Base-by-base conservation (phyloP, 2,113 vertebrate species). In the Cyphomyrus plagiostoma region DNA sequence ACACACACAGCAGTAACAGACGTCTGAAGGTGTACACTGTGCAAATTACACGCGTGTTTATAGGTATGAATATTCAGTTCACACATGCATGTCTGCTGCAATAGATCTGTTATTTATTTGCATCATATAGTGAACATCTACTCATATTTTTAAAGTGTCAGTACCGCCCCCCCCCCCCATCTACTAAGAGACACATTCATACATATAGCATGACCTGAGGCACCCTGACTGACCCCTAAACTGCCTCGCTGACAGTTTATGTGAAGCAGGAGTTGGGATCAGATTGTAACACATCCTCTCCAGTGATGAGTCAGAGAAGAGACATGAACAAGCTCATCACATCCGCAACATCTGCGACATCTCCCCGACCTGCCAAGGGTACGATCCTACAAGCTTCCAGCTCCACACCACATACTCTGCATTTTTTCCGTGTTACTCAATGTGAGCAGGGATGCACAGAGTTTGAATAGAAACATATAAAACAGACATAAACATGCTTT, bases 291-390 rank as follows among this genome's bases (percentile, higher is more conserved):
- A 89, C 88, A 91, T 21, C 88, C 92, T 94, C 95, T 95, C 93
- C 96, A 96, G 62, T 62, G 52, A 50, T n/a, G 85, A 89, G 89
- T 96, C 95, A 96, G 94, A 95, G 95, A 96, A 95, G 94, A 96
- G 95, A 96, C 95, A 96, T 94, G 95, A 97, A 11, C 86, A 90
- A 90, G 85, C 88, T 92, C 92, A 92, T 93, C 91, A 92, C 87
- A 87, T 93, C 90, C 26, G 7, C 49, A 89, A 86, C 9, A 77
- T 88, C 0, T 48, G 10, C 82, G n/a, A 23, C 19, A 11, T 84
- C 19, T 84, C 19, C 82, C 21, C 0, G 39, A n/a, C 39, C 23
- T n/a, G 21, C 35, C 21, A 23, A 84, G 39, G 82, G 3, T 13
- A 48, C 5, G n/a, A 26, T 30, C 45, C 82, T n/a, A 3, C 82